These are phyloP conservation scores for Erinaceus europaeus DNA, from an alignment of 2,113 vertebrate species.

Conservation along the genomic window DNA sequence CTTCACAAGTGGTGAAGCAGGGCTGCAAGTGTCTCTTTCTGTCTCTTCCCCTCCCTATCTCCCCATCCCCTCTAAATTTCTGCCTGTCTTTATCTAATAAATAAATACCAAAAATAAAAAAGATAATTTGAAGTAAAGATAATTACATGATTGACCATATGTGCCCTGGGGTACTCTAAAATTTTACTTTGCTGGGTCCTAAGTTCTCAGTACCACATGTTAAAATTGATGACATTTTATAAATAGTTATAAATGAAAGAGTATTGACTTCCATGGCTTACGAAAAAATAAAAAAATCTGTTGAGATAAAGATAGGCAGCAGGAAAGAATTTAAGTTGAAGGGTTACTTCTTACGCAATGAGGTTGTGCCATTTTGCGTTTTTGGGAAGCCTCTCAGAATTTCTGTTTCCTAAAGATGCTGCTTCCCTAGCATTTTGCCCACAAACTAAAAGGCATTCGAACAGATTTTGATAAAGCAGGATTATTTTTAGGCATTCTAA, in stretches of 20 bases:
- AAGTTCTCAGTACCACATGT: background rate
- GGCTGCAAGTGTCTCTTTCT: too few species aligned
- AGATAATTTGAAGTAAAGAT: background rate
- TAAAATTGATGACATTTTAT: slow-evolving; percentile 15
- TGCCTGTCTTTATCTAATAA: too few species aligned
- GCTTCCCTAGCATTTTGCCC: slow-evolving; percentile 64
- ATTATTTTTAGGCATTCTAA: slow-evolving; percentile 78
- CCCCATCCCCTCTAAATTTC: too few species aligned
- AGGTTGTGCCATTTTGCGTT: slow-evolving; percentile 51
- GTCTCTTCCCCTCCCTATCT: too few species aligned
- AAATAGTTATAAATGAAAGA: background rate
- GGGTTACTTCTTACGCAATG: slow-evolving; percentile 66
- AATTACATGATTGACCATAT: background rate
- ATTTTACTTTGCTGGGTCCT: too few species aligned
- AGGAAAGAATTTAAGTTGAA: slow-evolving; percentile 17
- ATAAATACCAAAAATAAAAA: too few species aligned
- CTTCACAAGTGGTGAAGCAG: too few species aligned
- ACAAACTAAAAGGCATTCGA: slow-evolving; percentile 68
- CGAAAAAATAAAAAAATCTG: background rate
- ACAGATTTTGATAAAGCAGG: slow-evolving; percentile 78
- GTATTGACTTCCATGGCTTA: slow-evolving; percentile 17
- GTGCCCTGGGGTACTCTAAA: background rate
- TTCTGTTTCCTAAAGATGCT: slow-evolving; percentile 39
- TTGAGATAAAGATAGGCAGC: slow-evolving; percentile 40
- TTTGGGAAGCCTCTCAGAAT: slow-evolving; percentile 63